These are phyloP conservation scores for Coenonympha glycerion DNA, from an alignment of 2,888 invertebrate species.

Conservation along the genomic window DNA sequence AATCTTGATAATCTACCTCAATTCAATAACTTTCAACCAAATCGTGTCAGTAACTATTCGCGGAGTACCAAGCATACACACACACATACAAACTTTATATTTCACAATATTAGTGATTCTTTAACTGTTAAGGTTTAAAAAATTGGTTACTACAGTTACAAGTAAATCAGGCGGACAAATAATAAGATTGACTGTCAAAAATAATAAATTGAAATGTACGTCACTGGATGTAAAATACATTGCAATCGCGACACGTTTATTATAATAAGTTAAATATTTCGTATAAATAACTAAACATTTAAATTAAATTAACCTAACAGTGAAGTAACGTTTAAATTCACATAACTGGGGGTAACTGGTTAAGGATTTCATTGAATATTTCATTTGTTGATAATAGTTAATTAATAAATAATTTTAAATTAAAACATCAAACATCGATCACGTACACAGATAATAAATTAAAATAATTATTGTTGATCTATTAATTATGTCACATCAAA, in stretches of 20 bases:
- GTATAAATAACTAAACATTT: conserved; percentile 1
- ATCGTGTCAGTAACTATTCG: no score
- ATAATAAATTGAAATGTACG: not conserved
- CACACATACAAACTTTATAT: no score
- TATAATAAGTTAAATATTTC: not conserved
- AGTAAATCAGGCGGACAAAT: no score
- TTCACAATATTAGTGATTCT: no score
- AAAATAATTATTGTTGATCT: conserved; percentile 8
- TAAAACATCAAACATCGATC: conserved; percentile 13
- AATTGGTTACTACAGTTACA: no score
- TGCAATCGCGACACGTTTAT: not conserved
- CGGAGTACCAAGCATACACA: no score
- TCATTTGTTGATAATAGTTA: not conserved
- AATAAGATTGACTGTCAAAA: no score
- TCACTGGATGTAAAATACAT: conserved; percentile 20
- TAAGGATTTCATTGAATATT: conserved; percentile 1
- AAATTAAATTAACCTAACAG: not conserved
- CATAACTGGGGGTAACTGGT: conserved; percentile 1
- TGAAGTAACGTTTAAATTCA: conserved; percentile 1
- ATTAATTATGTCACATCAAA: not conserved
- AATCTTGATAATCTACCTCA: no score
- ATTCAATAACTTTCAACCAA: no score
- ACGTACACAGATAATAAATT: conserved; percentile 15
- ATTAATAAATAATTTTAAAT: conserved; percentile 8
- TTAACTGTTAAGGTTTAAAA: no score